Percentiles rank a stretch among this genome's conserved stretches.
These are phyloP conservation scores for Neotragus pygmaeus DNA, from an alignment of 2,113 vertebrate species.

Conservation along the genomic window DNA sequence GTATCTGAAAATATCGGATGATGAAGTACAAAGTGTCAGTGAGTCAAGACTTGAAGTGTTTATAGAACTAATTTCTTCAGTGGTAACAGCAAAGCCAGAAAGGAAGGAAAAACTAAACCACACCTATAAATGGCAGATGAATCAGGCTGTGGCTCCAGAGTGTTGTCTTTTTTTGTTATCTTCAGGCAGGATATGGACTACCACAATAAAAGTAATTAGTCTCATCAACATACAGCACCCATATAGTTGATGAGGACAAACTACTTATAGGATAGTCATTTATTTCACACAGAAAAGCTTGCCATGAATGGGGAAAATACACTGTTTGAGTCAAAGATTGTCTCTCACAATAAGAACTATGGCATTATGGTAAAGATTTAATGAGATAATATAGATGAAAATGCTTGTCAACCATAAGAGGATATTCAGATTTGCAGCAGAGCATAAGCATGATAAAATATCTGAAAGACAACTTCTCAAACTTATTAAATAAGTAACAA, in stretches of 20 bases:
- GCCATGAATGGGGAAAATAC: background rate
- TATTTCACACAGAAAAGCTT: background rate
- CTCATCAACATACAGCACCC: background rate
- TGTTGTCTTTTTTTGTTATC: background rate
- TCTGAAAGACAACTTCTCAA: background rate
- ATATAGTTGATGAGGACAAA: background rate
- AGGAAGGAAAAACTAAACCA: constrained; percentile 35
- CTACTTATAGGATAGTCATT: background rate
- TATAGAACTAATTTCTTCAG: constrained; percentile 24
- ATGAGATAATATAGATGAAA: background rate
- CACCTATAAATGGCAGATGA: constrained; percentile 58
- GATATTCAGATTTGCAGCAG: background rate
- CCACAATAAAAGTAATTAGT: background rate
- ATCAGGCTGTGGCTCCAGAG: constrained; percentile 18
- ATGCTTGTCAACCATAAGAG: background rate
- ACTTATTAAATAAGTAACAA: background rate
- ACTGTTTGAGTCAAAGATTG: background rate
- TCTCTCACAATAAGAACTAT: background rate
- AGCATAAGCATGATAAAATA: background rate
- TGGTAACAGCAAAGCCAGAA: background rate
- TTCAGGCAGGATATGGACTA: background rate
- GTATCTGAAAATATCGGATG: constrained; percentile 43
- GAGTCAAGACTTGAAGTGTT: constrained; percentile 40
- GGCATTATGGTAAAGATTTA: background rate
- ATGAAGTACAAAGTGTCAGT: constrained; percentile 15